Conservation (phyloP, 1,140 invertebrate genomes). For the Euura lappo region DNA sequence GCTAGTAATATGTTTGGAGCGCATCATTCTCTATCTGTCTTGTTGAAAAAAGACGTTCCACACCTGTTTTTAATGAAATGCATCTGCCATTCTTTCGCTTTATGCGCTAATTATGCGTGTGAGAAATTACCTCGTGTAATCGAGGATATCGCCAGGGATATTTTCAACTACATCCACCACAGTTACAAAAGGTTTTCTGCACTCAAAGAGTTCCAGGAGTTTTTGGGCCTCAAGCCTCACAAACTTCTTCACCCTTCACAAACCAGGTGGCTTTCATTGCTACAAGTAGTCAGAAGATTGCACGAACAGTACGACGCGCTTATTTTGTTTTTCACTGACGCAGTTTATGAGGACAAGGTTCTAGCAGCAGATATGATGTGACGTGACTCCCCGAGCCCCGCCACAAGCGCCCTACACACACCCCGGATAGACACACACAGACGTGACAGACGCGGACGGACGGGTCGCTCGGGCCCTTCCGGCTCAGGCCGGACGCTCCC, state of each 20-base stretch:
- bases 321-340: constrained; percentile 21
- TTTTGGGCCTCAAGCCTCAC: constrained; percentile 37
- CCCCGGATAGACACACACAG: no score
- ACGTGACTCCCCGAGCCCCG: no score
- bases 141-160: neutral
- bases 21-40: constrained; percentile 32
- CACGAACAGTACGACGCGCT: constrained; percentile 27
- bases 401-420: no score
- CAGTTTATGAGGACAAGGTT: neutral
- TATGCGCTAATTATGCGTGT: constrained; percentile 41
- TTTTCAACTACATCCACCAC: constrained; percentile 35
- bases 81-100: constrained; percentile 45
- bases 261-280: constrained; percentile 35
- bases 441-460: no score
- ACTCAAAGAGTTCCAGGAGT: constrained; percentile 41
- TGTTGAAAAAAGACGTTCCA: constrained; percentile 42
- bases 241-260: constrained; percentile 46
- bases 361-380: neutral
- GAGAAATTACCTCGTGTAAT: constrained; percentile 8
- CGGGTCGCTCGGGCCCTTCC: no score
- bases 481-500: no score
- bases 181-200: constrained; percentile 35
- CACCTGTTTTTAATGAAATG: constrained; percentile 45
- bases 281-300: constrained; percentile 23
- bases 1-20: constrained; percentile 37